Evolutionary conservation across 2,113 vertebrate species (phyloP).

Genomic region (Odocoileus virginianus): DNA sequence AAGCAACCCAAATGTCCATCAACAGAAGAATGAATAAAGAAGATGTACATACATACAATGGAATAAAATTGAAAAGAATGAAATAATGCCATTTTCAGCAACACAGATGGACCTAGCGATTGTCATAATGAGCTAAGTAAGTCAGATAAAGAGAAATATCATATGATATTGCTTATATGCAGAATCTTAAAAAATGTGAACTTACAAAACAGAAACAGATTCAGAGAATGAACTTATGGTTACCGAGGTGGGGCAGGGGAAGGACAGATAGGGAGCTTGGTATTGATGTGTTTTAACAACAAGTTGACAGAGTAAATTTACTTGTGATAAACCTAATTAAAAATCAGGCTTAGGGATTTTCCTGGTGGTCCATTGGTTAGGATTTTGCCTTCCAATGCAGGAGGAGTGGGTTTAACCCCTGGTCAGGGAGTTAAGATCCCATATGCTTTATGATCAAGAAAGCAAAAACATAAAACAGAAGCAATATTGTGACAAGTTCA

Average conservation of each 20-base stretch:
- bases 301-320: background rate
- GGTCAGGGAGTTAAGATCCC: background rate
- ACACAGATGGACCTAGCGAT: background rate
- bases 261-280: background rate
- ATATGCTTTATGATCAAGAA: background rate
- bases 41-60: background rate
- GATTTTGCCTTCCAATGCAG: background rate
- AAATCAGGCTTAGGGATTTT: background rate
- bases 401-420: background rate
- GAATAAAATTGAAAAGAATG: background rate
- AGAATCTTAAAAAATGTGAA: background rate
- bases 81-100: background rate
- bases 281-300: background rate
- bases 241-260: background rate
- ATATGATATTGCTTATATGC: background rate
- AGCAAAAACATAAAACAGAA: background rate
- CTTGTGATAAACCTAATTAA: background rate
- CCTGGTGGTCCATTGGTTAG: background rate
- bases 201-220: background rate
- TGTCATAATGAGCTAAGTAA: background rate
- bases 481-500: background rate
- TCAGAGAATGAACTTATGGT: background rate
- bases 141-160: background rate
- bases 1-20: background rate
- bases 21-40: background rate